Evolutionary conservation across 2,797 vertebrate species (phyloP).

Genomic region (Hapalemur alaotrensis): DNA sequence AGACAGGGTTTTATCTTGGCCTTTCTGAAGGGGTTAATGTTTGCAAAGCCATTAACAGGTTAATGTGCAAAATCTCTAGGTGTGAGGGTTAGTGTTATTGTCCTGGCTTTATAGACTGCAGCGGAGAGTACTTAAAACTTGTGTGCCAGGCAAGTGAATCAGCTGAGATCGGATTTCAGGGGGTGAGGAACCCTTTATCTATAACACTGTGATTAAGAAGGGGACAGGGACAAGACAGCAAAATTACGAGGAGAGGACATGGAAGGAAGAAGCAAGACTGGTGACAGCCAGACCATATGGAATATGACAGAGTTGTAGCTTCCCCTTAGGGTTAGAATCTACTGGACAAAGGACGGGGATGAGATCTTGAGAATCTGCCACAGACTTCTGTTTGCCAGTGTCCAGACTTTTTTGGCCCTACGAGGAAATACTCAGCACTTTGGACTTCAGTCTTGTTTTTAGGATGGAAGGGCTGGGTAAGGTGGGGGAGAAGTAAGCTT

Average conservation of each 20-base stretch:
- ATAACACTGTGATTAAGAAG: not conserved
- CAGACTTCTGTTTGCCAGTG: not conserved
- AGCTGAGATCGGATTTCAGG: not conserved
- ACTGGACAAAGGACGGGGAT: not conserved
- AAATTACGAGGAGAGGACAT: not conserved
- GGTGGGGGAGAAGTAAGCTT: not conserved
- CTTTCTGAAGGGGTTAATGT: slow-evolving; percentile 10
- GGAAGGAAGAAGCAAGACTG: not conserved
- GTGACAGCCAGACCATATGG: not conserved
- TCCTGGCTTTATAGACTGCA: not conserved
- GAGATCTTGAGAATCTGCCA: not conserved
- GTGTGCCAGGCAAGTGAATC: not conserved
- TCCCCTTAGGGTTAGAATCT: not conserved
- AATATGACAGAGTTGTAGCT: not conserved
- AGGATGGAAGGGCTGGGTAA: rapidly evolving
- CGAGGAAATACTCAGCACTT: not conserved
- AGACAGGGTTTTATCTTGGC: not conserved
- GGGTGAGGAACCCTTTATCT: not conserved
- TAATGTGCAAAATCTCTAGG: not conserved
- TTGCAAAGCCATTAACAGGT: slow-evolving; percentile 29
- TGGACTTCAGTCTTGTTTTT: not conserved
- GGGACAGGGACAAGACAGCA: not conserved
- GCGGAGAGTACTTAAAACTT: not conserved
- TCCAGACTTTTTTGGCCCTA: not conserved
- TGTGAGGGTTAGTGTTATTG: not conserved